Percentiles rank a stretch among this genome's conserved stretches.
These are phyloP conservation scores for Thysanoteuthis rhombus DNA, from an alignment of 2,888 invertebrate species.

Conservation along the genomic window DNA sequence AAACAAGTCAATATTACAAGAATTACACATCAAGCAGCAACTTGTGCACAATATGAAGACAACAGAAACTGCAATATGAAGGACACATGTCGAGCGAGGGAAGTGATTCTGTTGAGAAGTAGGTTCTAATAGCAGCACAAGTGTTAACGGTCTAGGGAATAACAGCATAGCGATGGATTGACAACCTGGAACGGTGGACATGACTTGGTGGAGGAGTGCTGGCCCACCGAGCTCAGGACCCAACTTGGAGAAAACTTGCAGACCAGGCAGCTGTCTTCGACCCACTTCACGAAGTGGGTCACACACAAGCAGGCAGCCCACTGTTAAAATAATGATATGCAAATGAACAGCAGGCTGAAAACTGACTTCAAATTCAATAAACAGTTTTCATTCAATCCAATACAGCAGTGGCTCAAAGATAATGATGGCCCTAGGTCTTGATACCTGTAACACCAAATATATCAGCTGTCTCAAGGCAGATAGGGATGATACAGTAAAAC, in stretches of 20 bases:
- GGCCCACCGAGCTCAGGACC: conserved; percentile 31
- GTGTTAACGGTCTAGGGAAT: conserved; percentile 31
- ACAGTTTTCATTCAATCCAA: conserved; percentile 25
- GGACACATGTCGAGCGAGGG: conserved; percentile 21
- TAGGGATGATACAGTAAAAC: neutral
- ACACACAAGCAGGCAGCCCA: conserved; percentile 29
- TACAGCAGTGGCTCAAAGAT: conserved; percentile 14
- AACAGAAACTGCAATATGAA: conserved; percentile 31
- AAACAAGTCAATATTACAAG: conserved; percentile 25
- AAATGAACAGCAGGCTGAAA: conserved; percentile 27
- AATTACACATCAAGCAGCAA: conserved; percentile 31
- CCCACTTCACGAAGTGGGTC: conserved; percentile 31
- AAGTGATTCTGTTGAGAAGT: conserved; percentile 30
- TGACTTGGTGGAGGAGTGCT: conserved; percentile 29
- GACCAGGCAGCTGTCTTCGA: conserved; percentile 31
- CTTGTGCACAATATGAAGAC: conserved; percentile 31
- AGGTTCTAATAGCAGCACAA: conserved; percentile 31
- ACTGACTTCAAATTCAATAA: conserved; percentile 21
- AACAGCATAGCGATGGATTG: conserved; percentile 31
- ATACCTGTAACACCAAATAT: neutral
- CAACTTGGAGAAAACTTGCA: conserved; percentile 31
- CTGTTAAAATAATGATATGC: conserved; percentile 30
- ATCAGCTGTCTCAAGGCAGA: neutral
- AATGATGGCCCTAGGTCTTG: neutral
- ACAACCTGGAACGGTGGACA: conserved; percentile 30